phyloP scores from a whole-genome alignment of 2,888 invertebrate genomes.

The Acronicta psi region DNA sequence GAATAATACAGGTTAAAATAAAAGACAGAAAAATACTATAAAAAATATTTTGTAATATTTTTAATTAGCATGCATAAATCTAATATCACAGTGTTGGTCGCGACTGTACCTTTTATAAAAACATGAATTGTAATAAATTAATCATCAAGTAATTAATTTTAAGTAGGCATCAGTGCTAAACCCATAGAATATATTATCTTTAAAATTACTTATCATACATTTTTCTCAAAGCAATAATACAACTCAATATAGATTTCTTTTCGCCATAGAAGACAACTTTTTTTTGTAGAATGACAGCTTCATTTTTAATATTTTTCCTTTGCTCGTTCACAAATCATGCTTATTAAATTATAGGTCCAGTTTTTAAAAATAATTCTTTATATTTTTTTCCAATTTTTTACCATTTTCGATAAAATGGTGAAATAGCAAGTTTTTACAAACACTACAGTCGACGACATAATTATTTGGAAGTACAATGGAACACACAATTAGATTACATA shows the following conservation, averaged over 20 bases:
- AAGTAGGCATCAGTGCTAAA: no score
- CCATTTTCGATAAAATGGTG: constrained; percentile 1
- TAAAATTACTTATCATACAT: no score
- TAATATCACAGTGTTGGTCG: constrained; percentile 84
- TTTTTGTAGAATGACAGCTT: no score
- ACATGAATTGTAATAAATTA: constrained; percentile 2
- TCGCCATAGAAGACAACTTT: no score
- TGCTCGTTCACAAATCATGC: no score
- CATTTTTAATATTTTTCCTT: no score
- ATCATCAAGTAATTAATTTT: no score
- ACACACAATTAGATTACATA: constrained; percentile 13
- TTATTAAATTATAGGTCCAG: no score
- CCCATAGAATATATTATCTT: not conserved
- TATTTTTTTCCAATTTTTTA: not conserved
- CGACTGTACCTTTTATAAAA: constrained; percentile 41
- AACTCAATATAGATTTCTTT: no score
- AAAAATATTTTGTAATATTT: constrained; percentile 41
- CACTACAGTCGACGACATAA: constrained; percentile 22
- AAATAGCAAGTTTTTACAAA: constrained; percentile 7
- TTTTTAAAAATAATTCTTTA: not conserved
- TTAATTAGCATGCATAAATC: constrained; percentile 61
- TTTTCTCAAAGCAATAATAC: no score
- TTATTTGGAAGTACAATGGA: constrained; percentile 12
- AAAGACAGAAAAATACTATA: constrained; percentile 17
- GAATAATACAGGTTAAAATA: constrained; percentile 8